Evolutionary conservation across 2,113 vertebrate species (phyloP).

Genomic region (Sardina pilchardus): DNA sequence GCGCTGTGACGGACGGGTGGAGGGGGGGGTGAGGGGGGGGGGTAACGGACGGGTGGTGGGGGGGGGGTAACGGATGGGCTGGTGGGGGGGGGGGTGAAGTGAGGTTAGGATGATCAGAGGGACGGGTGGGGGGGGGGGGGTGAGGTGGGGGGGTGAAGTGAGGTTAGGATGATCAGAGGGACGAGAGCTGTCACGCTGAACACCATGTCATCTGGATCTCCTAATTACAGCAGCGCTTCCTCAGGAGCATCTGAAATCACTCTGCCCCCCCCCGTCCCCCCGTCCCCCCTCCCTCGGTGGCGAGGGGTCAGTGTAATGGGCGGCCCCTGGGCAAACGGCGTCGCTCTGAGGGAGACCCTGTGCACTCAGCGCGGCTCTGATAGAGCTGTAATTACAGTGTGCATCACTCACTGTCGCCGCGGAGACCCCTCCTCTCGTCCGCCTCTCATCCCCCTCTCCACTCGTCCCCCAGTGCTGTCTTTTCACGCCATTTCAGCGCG

Average conservation of each 20-base stretch:
- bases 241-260: conserved; percentile 57
- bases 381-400: conserved; percentile 68
- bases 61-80: not conserved
- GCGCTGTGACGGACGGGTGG: not conserved
- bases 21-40: not conserved
- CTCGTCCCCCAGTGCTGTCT: conserved; percentile 23
- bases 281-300: conserved; percentile 29
- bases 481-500: conserved; percentile 37
- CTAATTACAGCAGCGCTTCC: conserved; percentile 57
- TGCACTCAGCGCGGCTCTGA: conserved; percentile 46
- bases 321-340: conserved; percentile 49
- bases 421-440: conserved; percentile 34
- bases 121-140: not conserved
- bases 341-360: conserved; percentile 46
- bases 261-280: conserved; percentile 56
- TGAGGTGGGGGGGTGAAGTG: not conserved
- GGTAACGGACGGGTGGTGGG: not conserved
- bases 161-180: not conserved
- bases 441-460: not conserved
- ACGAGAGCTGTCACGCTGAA: conserved; percentile 24
- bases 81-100: not conserved
- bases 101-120: too few species aligned
- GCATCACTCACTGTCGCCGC: conserved; percentile 49
- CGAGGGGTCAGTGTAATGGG: conserved; percentile 55
- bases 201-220: conserved; percentile 49